phyloP scores from a whole-genome alignment of 2,797 vertebrate genomes.

The Syndactyla subalaris region DNA sequence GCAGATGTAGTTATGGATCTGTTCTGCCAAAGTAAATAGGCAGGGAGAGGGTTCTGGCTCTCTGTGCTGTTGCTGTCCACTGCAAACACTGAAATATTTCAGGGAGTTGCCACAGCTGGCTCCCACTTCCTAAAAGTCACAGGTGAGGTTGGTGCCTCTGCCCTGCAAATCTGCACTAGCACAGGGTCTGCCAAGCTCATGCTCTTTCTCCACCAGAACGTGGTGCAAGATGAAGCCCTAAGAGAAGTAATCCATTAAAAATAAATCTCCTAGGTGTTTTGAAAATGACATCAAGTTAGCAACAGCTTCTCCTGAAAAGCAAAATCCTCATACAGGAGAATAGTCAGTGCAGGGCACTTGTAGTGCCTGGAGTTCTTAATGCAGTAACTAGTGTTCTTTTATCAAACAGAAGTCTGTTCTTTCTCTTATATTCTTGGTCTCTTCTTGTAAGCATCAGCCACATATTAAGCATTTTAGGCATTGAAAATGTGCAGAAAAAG shows the following conservation, averaged over 20 bases:
- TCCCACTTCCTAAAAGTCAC: not conserved
- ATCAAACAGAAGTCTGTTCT: not conserved
- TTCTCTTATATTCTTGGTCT: not conserved
- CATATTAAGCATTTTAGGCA: not conserved
- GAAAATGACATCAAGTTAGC: not conserved
- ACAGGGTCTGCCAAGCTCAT: not conserved
- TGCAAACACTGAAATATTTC: constrained; percentile 38
- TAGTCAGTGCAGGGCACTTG: not conserved
- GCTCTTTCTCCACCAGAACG: not conserved
- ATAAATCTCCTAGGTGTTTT: not conserved
- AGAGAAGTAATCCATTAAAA: not conserved
- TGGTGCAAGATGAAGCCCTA: not conserved
- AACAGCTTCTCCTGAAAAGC: not conserved
- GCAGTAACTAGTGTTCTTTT: not conserved
- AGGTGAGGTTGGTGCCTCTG: not conserved
- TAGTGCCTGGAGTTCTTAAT: not conserved
- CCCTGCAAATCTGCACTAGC: not conserved
- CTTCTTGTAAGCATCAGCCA: not conserved
- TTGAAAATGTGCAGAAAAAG: not conserved
- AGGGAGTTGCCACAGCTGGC: constrained; percentile 10
- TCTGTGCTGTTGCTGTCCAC: not conserved
- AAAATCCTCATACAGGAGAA: not conserved
- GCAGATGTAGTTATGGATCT: not conserved
- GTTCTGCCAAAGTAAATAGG: not conserved
- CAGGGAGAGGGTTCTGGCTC: not conserved